Percentiles rank a stretch among this genome's conserved stretches.
phyloP scores from a whole-genome alignment of 1,140 invertebrate genomes.

The Rhyacophila brunnea region DNA sequence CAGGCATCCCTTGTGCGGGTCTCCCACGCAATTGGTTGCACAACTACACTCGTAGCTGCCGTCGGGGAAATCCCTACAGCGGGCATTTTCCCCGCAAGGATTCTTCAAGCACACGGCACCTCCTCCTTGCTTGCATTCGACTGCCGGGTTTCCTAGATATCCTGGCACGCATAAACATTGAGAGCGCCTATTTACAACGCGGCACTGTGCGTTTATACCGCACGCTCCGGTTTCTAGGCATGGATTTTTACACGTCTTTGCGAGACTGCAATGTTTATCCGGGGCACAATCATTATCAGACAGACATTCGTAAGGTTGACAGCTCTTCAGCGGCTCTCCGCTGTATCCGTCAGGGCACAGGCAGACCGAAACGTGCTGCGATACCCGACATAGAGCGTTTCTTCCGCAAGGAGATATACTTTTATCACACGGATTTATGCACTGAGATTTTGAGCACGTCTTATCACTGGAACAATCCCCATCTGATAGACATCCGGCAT shows the following conservation, averaged over 20 bases:
- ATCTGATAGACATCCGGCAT: conserved; percentile 74
- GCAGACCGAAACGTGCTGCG: conserved; percentile 78
- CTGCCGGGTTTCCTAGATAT: conserved; percentile 77
- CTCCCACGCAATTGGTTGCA: conserved; percentile 74
- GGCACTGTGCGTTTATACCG: conserved; percentile 82
- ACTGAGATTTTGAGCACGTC: conserved; percentile 73
- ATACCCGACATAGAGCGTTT: conserved; percentile 73
- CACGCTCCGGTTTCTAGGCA: conserved; percentile 75
- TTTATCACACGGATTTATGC: conserved; percentile 72
- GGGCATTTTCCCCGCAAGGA: conserved; percentile 81
- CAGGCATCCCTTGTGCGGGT: conserved; percentile 74
- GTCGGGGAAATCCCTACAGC: conserved; percentile 71
- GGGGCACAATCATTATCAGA: conserved; percentile 74
- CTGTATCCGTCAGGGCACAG: conserved; percentile 81
- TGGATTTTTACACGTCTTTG: conserved; percentile 78
- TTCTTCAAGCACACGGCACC: conserved; percentile 70
- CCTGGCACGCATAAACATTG: conserved; percentile 84
- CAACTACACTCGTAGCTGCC: conserved; percentile 78
- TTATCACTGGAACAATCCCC: conserved; percentile 77
- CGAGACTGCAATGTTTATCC: conserved; percentile 72
- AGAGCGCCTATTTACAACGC: conserved; percentile 70
- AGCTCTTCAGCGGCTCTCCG: conserved; percentile 73
- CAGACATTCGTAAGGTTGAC: conserved; percentile 73
- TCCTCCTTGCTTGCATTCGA: conserved; percentile 69
- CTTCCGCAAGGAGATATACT: conserved; percentile 62